phyloP scores from a whole-genome alignment of 1,140 invertebrate genomes.

The Trichonephila clavipes region DNA sequence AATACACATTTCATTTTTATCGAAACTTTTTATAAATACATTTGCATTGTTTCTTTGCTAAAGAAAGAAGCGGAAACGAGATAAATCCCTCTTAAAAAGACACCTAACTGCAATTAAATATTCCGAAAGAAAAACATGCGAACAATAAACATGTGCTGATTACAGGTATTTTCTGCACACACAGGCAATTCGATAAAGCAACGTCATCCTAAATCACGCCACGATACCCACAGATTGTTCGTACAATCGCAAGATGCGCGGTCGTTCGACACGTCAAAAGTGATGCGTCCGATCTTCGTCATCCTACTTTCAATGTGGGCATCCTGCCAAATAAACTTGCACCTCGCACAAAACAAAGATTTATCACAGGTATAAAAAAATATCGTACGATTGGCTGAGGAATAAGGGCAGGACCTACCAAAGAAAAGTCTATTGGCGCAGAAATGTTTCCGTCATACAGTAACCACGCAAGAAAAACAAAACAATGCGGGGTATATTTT shows the following conservation, averaged over 20 bases:
- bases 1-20: too few species aligned
- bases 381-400: background rate
- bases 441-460: background rate
- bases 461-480: background rate
- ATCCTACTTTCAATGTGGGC: conserved; percentile 3
- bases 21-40: too few species aligned
- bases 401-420: background rate
- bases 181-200: background rate
- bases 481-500: background rate
- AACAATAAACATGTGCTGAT: background rate
- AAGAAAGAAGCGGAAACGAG: background rate
- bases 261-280: conserved; percentile 4
- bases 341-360: background rate
- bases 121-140: background rate
- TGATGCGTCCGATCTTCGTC: background rate
- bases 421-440: background rate
- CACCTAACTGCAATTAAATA: background rate
- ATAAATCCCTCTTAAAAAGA: background rate
- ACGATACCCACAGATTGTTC: background rate
- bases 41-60: background rate
- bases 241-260: background rate
- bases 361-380: conserved; percentile 25
- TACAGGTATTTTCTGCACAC: conserved; percentile 8
- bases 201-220: conserved; percentile 24
- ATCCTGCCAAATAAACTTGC: background rate